Evolutionary conservation across 2,113 vertebrate species (phyloP).

Genomic region (Tringa solitaria): DNA sequence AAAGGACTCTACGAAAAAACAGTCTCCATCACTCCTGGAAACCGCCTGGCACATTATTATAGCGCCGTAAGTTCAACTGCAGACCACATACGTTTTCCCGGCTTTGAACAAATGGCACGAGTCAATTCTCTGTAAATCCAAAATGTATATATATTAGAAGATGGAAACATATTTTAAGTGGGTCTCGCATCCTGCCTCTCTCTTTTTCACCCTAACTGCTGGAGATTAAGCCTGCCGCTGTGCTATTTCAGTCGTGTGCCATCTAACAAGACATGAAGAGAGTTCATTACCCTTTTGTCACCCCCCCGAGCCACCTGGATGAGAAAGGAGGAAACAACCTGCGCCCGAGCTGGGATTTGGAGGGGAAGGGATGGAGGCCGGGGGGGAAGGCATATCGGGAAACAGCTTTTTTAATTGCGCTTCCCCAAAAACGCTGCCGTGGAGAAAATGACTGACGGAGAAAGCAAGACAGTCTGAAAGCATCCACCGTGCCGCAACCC

Average conservation of each 20-base stretch:
- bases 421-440: constrained; percentile 12
- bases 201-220: constrained; percentile 66
- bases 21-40: constrained; percentile 67
- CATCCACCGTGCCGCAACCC: not conserved
- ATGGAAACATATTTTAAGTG: constrained; percentile 69
- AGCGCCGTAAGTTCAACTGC: constrained; percentile 61
- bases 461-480: constrained; percentile 21
- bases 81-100: constrained; percentile 63
- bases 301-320: not conserved
- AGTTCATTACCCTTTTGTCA: constrained; percentile 41
- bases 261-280: constrained; percentile 47
- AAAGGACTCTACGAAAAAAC: constrained; percentile 17
- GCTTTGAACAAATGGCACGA: constrained; percentile 69
- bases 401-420: not conserved
- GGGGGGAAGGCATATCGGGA: not conserved
- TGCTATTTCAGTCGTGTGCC: not conserved
- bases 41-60: constrained; percentile 67
- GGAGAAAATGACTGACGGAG: constrained; percentile 33
- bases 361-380: not conserved
- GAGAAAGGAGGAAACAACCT: constrained; percentile 9
- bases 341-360: not conserved
- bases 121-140: constrained; percentile 71
- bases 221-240: constrained; percentile 67
- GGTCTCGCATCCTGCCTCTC: constrained; percentile 66
- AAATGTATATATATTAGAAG: constrained; percentile 65